Base-by-base conservation (phyloP, 2,113 vertebrate species). In the Alligator sinensis region DNA sequence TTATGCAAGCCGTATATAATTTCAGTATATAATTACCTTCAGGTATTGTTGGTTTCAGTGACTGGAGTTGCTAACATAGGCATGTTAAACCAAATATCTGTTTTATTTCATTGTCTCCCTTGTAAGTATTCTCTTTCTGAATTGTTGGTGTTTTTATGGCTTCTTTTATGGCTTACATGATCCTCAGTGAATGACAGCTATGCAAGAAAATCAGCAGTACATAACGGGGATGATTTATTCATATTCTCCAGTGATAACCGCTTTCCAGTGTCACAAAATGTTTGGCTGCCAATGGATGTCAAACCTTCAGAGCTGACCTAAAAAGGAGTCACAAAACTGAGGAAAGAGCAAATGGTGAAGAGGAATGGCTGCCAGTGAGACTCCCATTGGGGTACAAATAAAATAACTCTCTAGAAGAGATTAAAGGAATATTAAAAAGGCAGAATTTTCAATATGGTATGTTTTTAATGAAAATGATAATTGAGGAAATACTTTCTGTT, bases 381-480 rank as follows among this genome's bases (percentile, higher is more conserved):
- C 28, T 84, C 87, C 27, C 16, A 16, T 12, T 9, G 70, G 6
- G 78, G 34, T 70, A 86, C 92, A 80, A 57, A 14, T 30, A 57
- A 74, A 82, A 90, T 72, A 93, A 84, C 88, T 64, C 8, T 57
- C 9, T 19, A 74, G 38, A 86, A 18, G n/a, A 90, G 58, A 92
- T 74, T 14, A 90, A 89, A 93, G 90, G 12, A 11, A 15, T 80
- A 28, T 80, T 84, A 82, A 34, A 82, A 82, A 80, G 47, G n/a
- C 6, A 88, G 9, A 80, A 84, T 78, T 94, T 89, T 72, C 57
- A 85, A 59, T 91, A 83, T 27, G 34, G 38, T 63, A 75, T 60
- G 27, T 66, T 96, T 97, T 87, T 83, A 90, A 93, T 86, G 47
- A 97, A 97, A 94, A 91, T 18, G 0, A 6, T 92, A 96, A 95